These are phyloP conservation scores for Alca torda DNA, from an alignment of 2,797 vertebrate genomes.

Conservation along the genomic window DNA sequence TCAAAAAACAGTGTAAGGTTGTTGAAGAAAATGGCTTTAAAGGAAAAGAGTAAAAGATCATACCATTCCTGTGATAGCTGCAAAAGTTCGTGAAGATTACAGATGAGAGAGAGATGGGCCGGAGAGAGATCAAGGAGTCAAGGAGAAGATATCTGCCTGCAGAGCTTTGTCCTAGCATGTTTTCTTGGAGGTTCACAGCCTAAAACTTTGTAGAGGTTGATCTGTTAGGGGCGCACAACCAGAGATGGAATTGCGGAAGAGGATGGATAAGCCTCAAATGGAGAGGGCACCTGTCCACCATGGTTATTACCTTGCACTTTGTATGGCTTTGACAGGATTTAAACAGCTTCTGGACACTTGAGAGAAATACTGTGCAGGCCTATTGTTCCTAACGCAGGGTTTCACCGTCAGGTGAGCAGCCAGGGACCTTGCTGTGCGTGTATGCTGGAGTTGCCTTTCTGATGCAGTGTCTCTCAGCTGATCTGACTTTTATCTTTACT, in stretches of 20 bases:
- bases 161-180: background rate
- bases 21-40: background rate
- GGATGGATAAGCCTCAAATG: background rate
- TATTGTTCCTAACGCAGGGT: background rate
- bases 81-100: background rate
- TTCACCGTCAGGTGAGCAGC: background rate
- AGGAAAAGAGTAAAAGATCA: background rate
- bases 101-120: background rate
- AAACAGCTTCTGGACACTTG: background rate
- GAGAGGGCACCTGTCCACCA: background rate
- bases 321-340: background rate
- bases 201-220: background rate
- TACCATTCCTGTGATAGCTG: background rate
- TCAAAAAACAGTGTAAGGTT: background rate
- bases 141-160: background rate
- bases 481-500: background rate
- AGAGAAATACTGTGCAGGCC: background rate
- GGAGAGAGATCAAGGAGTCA: background rate
- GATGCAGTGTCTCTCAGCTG: background rate
- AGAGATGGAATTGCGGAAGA: background rate
- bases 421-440: background rate
- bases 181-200: background rate
- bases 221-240: background rate
- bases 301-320: background rate
- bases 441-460: background rate